phyloP scores from a whole-genome alignment of 2,888 invertebrate species.

The Anarsia innoxiella region DNA sequence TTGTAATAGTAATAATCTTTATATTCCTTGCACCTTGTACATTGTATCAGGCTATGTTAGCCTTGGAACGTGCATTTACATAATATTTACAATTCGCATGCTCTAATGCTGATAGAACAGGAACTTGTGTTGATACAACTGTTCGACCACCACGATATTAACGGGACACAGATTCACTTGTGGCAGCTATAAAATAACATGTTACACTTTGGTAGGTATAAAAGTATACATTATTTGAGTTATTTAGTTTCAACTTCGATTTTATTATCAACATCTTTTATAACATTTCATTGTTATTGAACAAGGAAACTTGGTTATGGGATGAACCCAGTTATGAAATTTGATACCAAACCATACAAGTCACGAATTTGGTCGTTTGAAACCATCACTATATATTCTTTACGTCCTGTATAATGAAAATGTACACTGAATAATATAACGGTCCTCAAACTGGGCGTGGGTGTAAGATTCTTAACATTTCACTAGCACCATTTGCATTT shows the following conservation, averaged over 20 bases:
- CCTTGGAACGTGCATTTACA: neutral
- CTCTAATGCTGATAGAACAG: neutral
- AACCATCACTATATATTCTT: constrained; percentile 12
- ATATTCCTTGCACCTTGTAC: too few relatives aligned
- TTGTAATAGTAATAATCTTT: too few relatives aligned
- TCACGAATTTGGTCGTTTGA: constrained; percentile 11
- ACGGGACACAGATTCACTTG: too few relatives aligned
- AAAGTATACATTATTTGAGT: too few relatives aligned
- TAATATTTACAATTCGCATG: neutral
- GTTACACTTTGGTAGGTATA: too few relatives aligned
- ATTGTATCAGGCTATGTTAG: constrained; percentile 1
- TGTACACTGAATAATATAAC: constrained; percentile 55
- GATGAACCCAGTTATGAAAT: constrained; percentile 7
- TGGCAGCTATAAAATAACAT: too few relatives aligned
- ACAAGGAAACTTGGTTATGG: too few relatives aligned
- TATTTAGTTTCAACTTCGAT: too few relatives aligned
- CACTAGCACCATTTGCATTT: constrained; percentile 68
- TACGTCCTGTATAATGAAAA: constrained; percentile 24
- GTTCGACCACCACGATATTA: neutral
- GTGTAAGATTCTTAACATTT: constrained; percentile 66
- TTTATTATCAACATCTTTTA: too few relatives aligned
- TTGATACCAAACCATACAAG: neutral
- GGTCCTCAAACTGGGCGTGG: constrained; percentile 47
- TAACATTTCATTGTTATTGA: neutral
- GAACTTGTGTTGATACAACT: neutral